These are phyloP conservation scores for Gandaritis pyraliata DNA, from an alignment of 2,888 invertebrate species.

Conservation along the genomic window DNA sequence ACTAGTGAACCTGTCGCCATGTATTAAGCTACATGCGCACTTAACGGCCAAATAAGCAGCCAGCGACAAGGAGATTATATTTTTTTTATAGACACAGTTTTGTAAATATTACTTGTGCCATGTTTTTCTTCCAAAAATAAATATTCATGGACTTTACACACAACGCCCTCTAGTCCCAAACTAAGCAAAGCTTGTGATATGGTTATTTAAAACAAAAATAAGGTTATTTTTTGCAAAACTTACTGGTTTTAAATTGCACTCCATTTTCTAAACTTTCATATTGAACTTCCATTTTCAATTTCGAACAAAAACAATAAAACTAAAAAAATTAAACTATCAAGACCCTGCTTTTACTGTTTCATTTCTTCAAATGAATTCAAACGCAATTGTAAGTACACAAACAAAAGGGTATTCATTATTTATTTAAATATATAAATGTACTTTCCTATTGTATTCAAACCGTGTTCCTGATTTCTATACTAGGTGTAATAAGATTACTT, in stretches of 20 bases:
- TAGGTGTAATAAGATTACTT: background rate
- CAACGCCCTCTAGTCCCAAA: no score
- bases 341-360: constrained; percentile 18
- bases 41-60: no score
- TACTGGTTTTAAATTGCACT: constrained; percentile 11
- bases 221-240: constrained; percentile 12
- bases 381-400: background rate
- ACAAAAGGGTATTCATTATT: constrained; percentile 15
- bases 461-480: constrained; percentile 31
- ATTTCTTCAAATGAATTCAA: constrained; percentile 26
- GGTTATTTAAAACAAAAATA: no score
- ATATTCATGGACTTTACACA: no score
- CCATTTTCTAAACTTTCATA: constrained; percentile 20
- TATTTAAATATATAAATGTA: constrained; percentile 11
- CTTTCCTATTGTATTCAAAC: constrained; percentile 53
- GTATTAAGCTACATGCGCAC: no score
- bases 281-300: constrained; percentile 30
- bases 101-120: no score
- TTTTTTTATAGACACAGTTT: no score
- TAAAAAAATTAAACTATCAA: constrained; percentile 1
- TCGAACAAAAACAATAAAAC: background rate
- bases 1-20: no score
- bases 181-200: no score
- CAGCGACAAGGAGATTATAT: no score
- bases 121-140: no score